A percentile compares a stretch with the other conserved stretches of the same genome.
phyloP scores from a whole-genome alignment of 1,140 invertebrate genomes.

The Drosophila triauraria region DNA sequence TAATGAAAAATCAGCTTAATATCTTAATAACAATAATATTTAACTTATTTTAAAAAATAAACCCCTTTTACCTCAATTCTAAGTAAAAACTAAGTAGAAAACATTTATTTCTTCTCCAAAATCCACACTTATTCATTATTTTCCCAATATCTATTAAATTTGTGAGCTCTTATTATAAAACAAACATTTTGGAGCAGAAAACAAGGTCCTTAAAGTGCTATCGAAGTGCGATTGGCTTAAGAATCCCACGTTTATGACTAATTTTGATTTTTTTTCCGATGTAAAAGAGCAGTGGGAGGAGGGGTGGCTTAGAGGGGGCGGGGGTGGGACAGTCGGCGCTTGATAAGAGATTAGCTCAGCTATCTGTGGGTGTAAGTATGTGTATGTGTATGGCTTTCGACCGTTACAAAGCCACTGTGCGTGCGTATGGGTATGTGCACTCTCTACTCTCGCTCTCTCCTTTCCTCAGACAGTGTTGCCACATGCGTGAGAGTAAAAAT shows the following conservation, averaged over 20 bases:
- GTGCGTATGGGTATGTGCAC: conserved; percentile 16
- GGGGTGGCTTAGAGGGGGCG: conserved; percentile 1
- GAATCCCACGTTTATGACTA: conserved; percentile 20
- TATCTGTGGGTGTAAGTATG: conserved; percentile 16
- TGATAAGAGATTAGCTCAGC: conserved; percentile 76
- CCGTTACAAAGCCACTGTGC: conserved; percentile 16
- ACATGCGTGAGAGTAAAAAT: background rate
- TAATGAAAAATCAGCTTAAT: background rate
- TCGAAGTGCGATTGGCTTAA: conserved; percentile 25
- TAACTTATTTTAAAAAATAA: background rate
- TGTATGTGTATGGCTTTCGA: conserved; percentile 31
- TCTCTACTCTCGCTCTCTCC: background rate
- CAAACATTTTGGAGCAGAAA: background rate
- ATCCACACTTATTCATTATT: background rate
- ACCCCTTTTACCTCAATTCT: background rate
- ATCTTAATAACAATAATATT: background rate
- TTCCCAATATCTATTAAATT: background rate
- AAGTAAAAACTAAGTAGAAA: background rate
- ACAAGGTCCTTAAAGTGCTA: background rate
- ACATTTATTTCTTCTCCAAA: background rate
- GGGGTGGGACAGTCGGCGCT: conserved; percentile 23
- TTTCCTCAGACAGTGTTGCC: conserved; percentile 16
- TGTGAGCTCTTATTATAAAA: background rate
- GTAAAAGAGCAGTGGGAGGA: background rate
- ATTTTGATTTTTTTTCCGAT: conserved; percentile 7